Conservation (phyloP, 2,797 vertebrate genomes). For the Sitta carolinensis region DNA sequence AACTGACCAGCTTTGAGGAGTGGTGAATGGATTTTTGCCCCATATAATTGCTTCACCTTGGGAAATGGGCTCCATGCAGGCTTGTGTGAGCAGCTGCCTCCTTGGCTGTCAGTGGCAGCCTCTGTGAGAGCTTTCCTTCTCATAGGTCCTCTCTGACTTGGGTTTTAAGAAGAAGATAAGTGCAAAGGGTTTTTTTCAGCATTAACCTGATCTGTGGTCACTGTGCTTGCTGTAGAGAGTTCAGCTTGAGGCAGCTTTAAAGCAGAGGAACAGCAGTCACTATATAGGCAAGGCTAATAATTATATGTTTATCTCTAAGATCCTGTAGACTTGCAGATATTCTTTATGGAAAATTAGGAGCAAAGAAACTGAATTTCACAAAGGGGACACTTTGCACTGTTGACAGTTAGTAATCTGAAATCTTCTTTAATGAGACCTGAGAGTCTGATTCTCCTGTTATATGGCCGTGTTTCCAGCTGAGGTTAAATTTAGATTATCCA, state of each 20-base stretch:
- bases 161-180: not conserved
- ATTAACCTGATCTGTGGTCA: not conserved
- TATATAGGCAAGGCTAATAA: not conserved
- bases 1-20: not conserved
- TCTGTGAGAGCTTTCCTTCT: not conserved
- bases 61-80: not conserved
- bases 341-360: not conserved
- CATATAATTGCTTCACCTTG: accelerated
- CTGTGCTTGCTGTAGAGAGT: not conserved
- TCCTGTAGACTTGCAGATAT: not conserved
- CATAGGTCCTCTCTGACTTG: not conserved
- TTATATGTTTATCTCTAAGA: not conserved
- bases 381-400: not conserved
- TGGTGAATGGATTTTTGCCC: not conserved
- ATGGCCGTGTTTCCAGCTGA: not conserved
- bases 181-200: not conserved
- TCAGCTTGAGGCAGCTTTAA: not conserved
- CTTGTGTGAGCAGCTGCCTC: not conserved
- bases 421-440: not conserved
- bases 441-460: not conserved
- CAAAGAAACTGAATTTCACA: not conserved
- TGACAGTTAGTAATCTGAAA: not conserved
- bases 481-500: not conserved
- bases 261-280: not conserved
- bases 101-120: not conserved